A percentile compares a stretch with the other conserved stretches of the same genome.
Evolutionary conservation across 2,797 vertebrate species (phyloP).

Genomic region (Rhabdophis nuchalis): DNA sequence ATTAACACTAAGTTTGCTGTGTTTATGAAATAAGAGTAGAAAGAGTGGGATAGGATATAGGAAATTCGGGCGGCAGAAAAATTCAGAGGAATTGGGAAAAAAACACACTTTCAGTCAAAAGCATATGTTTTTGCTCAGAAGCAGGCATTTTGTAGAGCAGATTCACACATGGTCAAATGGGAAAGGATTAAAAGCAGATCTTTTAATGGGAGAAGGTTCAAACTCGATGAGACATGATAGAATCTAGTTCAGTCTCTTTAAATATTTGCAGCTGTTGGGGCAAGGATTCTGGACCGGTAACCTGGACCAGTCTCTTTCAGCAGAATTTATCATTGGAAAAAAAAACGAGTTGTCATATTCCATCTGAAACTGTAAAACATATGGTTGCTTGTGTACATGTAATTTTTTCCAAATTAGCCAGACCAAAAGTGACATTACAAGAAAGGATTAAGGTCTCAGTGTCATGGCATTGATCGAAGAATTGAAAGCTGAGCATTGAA

Average conservation of each 20-base stretch:
- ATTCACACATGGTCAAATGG: not conserved
- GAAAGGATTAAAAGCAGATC: not conserved
- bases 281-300: not conserved
- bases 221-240: not conserved
- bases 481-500: not conserved
- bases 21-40: conserved; percentile 19
- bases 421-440: not conserved
- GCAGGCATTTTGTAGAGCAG: not conserved
- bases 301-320: not conserved
- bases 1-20: not conserved
- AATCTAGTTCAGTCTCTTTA: not conserved
- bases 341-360: too few relatives aligned
- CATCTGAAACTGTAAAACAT: not conserved
- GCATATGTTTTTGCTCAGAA: conserved; percentile 17
- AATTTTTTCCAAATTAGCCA: not conserved
- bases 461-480: not conserved
- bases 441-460: not conserved
- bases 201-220: not conserved
- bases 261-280: not conserved
- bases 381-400: not conserved
- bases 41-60: not conserved
- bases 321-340: not conserved
- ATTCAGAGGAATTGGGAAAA: not conserved
- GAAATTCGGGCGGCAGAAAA: not conserved
- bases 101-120: conserved; percentile 1